phyloP scores from a whole-genome alignment of 2,888 invertebrate species.

The Phaonia tiefii region DNA sequence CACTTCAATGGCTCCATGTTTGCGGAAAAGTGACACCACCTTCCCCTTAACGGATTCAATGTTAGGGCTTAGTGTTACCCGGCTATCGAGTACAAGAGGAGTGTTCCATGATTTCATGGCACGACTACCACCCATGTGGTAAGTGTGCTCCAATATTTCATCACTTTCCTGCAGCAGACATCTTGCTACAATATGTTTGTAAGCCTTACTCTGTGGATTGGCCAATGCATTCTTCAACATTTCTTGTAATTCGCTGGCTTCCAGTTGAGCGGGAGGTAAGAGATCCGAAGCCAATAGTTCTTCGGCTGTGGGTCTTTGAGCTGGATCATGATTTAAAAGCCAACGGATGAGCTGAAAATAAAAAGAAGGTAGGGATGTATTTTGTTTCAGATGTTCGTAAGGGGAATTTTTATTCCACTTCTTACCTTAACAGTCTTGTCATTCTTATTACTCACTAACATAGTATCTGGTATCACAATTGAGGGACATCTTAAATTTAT shows the following conservation, averaged over 20 bases:
- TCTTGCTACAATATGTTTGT: constrained; percentile 85
- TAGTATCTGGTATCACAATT: constrained; percentile 87
- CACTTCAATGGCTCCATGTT: constrained; percentile 90
- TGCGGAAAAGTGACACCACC: constrained; percentile 84
- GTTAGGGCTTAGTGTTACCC: constrained; percentile 79
- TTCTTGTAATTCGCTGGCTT: constrained; percentile 91
- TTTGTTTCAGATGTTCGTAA: neutral
- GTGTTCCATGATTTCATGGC: constrained; percentile 77
- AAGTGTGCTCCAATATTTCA: constrained; percentile 86
- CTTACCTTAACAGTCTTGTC: constrained; percentile 82
- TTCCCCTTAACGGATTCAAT: constrained; percentile 80
- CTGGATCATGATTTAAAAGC: constrained; percentile 92
- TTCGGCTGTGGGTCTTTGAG: constrained; percentile 90
- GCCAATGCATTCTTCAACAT: constrained; percentile 90
- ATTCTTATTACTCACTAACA: constrained; percentile 79
- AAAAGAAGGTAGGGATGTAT: neutral
- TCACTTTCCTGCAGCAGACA: constrained; percentile 80
- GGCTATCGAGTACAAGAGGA: constrained; percentile 77
- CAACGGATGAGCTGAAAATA: constrained; percentile 83
- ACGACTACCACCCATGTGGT: constrained; percentile 84
- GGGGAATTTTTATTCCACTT: neutral
- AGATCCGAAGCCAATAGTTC: constrained; percentile 91
- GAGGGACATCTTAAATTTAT: constrained; percentile 86
- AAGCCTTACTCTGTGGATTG: constrained; percentile 90
- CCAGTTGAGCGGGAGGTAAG: constrained; percentile 92